Evolutionary conservation across 2,113 vertebrate species (phyloP).

Genomic region (Scalopus aquaticus): DNA sequence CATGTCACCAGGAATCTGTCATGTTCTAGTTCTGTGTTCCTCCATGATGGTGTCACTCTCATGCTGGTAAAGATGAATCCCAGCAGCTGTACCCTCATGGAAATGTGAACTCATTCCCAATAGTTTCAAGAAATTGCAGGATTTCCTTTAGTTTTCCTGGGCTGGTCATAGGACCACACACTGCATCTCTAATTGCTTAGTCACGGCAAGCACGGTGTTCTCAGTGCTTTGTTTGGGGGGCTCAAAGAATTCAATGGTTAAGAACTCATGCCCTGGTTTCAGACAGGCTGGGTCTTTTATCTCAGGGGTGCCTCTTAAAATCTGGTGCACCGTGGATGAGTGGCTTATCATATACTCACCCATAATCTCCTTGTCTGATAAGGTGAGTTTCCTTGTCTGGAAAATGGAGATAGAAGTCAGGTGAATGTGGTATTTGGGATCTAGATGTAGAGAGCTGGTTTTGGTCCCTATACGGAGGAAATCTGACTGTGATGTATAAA

Average conservation of each 20-base stretch:
- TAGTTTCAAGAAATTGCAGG: background rate
- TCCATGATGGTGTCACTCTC: background rate
- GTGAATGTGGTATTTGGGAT: background rate
- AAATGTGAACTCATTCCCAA: no score
- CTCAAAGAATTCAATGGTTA: background rate
- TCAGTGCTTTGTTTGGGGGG: background rate
- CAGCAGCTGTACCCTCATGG: background rate
- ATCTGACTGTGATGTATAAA: rapidly evolving
- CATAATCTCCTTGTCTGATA: no score
- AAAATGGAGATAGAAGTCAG: background rate
- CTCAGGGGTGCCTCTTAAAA: background rate
- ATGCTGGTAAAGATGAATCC: background rate
- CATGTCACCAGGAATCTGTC: background rate
- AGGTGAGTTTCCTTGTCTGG: background rate
- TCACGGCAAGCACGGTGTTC: no score
- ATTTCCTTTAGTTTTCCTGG: background rate
- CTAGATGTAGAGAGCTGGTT: background rate
- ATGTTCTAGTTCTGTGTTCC: background rate
- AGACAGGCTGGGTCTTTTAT: background rate
- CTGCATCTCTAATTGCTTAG: no score
- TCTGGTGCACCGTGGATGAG: background rate
- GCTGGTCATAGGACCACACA: no score
- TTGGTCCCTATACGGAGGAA: background rate
- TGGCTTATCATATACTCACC: no score
- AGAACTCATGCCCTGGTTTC: background rate